These are phyloP conservation scores for Palythoa grandis DNA, from an alignment of 92 coral and sea anemone genomes.

Conservation along the genomic window DNA sequence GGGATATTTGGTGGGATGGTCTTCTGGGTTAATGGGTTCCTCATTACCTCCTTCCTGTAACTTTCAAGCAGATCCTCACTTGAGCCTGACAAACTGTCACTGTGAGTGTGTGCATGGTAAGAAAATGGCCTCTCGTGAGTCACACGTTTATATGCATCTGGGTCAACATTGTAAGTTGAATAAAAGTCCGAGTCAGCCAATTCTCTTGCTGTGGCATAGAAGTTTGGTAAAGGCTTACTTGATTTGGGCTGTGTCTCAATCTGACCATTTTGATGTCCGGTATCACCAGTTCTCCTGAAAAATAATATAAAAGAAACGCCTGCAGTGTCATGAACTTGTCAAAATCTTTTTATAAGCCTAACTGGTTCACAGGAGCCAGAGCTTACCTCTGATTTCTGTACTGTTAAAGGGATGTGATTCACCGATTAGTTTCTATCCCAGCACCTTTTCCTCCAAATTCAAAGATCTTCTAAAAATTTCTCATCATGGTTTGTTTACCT, in stretches of 20 bases:
- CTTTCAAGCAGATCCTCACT: constrained; percentile 80
- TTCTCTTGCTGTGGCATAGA: constrained; percentile 74
- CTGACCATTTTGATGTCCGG: constrained; percentile 39
- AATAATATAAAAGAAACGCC: not conserved
- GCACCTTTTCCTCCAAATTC: no score
- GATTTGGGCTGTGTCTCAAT: not conserved
- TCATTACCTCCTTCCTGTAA: constrained; percentile 56
- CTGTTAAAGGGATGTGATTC: no score
- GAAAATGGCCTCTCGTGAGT: constrained; percentile 29
- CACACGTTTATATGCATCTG: constrained; percentile 54
- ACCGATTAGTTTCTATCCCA: no score
- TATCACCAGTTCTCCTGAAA: constrained; percentile 18
- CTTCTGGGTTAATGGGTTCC: constrained; percentile 1
- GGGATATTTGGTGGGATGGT: constrained; percentile 33
- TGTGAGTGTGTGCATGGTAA: constrained; percentile 46
- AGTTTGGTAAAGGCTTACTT: constrained; percentile 59
- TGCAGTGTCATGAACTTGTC: not conserved
- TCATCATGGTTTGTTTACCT: no score
- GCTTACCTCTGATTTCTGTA: no score
- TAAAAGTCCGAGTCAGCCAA: constrained; percentile 70
- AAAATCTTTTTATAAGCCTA: not conserved
- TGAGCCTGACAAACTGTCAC: constrained; percentile 77
- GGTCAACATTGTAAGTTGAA: constrained; percentile 80
- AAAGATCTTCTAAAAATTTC: no score
- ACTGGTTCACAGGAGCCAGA: no score